phyloP scores from a whole-genome alignment of 2,113 vertebrate genomes.

The Sinocyclocheilus maitianheensis region DNA sequence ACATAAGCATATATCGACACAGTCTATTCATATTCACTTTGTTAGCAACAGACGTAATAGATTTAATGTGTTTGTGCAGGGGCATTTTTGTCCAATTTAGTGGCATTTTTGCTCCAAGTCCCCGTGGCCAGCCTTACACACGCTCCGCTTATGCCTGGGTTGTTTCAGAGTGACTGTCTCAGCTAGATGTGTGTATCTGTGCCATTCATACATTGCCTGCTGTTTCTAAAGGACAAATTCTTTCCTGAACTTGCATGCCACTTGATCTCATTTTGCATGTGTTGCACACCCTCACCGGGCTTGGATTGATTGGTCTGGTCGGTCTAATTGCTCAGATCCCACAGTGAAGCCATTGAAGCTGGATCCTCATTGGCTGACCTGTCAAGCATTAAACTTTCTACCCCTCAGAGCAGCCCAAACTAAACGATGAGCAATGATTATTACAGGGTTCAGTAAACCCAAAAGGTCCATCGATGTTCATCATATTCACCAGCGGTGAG shows the following conservation, averaged over 20 bases:
- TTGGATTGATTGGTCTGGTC: slow-evolving; percentile 12
- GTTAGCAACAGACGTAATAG: too few relatives aligned
- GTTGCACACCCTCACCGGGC: background rate
- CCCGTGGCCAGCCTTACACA: too few relatives aligned
- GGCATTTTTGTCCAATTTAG: too few relatives aligned
- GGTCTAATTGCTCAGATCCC: slow-evolving; percentile 18
- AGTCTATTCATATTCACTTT: too few relatives aligned
- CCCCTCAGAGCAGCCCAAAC: slow-evolving; percentile 20
- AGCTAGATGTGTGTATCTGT: background rate
- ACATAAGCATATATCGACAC: too few relatives aligned
- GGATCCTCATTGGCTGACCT: slow-evolving; percentile 11
- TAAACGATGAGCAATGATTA: slow-evolving; percentile 43
- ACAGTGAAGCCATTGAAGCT: slow-evolving; percentile 25
- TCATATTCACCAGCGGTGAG: slow-evolving; percentile 4
- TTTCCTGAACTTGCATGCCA: background rate
- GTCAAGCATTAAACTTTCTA: slow-evolving; percentile 14
- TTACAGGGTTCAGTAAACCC: slow-evolving; percentile 27
- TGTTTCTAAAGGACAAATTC: background rate
- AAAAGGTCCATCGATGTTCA: slow-evolving; percentile 14
- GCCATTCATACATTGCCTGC: background rate
- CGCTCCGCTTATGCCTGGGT: too few relatives aligned
- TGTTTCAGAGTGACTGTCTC: background rate
- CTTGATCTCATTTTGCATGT: slow-evolving; percentile 1
- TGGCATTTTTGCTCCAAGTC: too few relatives aligned
- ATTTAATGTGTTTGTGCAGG: too few relatives aligned